phyloP scores from a whole-genome alignment of 37 sponge, comb jelly and placozoan species.

The Hormiphora californensis region DNA sequence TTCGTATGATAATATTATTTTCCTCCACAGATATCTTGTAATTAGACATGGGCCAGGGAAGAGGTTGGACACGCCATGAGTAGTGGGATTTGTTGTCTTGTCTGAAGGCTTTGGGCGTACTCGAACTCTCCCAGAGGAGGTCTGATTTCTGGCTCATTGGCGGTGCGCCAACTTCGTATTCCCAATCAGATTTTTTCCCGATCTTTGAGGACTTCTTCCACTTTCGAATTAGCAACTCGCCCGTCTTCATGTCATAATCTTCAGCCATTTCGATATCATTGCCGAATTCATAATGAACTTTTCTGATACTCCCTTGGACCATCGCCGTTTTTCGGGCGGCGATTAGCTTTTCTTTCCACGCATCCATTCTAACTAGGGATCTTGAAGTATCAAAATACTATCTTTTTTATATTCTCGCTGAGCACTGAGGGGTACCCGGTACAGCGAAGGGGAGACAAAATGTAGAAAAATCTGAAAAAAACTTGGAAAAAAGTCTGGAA shows the following conservation, averaged over 20 bases:
- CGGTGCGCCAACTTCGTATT: constrained; percentile 1
- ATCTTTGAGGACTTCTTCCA: background rate
- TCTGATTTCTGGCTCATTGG: background rate
- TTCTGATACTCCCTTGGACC: background rate
- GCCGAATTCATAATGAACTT: constrained; percentile 4
- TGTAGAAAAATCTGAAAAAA: too few species aligned
- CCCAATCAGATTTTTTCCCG: constrained; percentile 35
- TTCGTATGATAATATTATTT: background rate
- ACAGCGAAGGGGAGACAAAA: too few species aligned
- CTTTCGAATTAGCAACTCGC: background rate
- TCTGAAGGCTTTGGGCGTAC: background rate
- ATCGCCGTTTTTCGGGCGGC: background rate
- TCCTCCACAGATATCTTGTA: constrained; percentile 2
- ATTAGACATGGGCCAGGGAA: background rate
- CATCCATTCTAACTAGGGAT: constrained; percentile 1
- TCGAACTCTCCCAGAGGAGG: background rate
- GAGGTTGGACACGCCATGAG: constrained; percentile 3
- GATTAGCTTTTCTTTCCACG: constrained; percentile 10
- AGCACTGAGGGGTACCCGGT: too few species aligned
- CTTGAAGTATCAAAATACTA: too few species aligned
- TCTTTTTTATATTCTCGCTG: too few species aligned
- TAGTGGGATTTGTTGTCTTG: constrained; percentile 14
- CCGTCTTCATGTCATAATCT: constrained; percentile 50
- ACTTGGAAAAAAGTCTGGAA: too few species aligned
- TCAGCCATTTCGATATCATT: constrained; percentile 18